Evolutionary conservation across 2,888 invertebrate species (phyloP).

Genomic region (Harpagoxenus sublaevis): DNA sequence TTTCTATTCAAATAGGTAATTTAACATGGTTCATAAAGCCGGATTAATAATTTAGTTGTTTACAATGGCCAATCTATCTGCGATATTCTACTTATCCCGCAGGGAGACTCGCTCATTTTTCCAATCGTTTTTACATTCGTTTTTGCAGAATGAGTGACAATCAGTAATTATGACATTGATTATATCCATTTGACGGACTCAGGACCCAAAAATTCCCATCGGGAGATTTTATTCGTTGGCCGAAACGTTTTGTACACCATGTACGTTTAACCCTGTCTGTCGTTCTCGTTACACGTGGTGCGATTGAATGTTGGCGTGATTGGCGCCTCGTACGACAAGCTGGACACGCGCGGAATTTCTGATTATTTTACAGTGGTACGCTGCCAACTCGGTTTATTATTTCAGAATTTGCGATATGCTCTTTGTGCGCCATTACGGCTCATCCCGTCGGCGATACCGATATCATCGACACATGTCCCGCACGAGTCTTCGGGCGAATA

Average conservation of each 20-base stretch:
- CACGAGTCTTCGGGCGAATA: conserved; percentile 39
- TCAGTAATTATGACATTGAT: conserved; percentile 47
- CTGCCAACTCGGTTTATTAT: conserved; percentile 78
- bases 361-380: conserved; percentile 76
- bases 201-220: conserved; percentile 31
- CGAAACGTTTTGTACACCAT: conserved; percentile 48
- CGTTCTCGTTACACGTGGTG: conserved; percentile 72
- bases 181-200: conserved; percentile 40
- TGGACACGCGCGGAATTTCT: conserved; percentile 83
- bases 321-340: conserved; percentile 82
- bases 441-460: conserved; percentile 72
- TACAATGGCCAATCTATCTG: conserved; percentile 8
- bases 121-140: conserved; percentile 38
- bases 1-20: not conserved
- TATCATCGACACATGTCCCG: conserved; percentile 57
- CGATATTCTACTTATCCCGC: not conserved
- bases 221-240: conserved; percentile 17
- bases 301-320: conserved; percentile 85
- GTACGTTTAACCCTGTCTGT: conserved; percentile 50
- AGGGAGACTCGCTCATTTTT: conserved; percentile 23
- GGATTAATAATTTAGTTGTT: not conserved
- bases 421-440: conserved; percentile 73
- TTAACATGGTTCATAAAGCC: not conserved
- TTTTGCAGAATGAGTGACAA: conserved; percentile 23
- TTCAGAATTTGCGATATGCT: conserved; percentile 73